Evolutionary conservation across 2,113 vertebrate species (phyloP).

Genomic region (Melanerpes formicivorus): DNA sequence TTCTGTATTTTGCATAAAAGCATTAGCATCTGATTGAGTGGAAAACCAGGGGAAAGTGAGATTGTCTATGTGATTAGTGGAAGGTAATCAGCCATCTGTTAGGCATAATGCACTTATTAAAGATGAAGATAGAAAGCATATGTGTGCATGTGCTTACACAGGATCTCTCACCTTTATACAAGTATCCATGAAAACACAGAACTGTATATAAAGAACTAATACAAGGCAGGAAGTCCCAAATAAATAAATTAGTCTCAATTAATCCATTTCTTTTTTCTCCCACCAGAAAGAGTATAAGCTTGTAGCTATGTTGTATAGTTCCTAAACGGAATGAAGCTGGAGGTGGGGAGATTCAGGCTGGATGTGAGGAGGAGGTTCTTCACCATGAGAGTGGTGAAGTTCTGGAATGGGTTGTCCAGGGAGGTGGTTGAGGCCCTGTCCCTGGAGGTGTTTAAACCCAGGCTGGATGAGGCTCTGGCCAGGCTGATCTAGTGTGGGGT

Average conservation of each 20-base stretch:
- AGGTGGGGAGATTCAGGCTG: too few relatives aligned
- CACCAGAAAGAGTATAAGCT: background rate
- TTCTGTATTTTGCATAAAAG: background rate
- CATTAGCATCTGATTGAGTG: constrained; percentile 6
- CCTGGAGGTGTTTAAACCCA: too few relatives aligned
- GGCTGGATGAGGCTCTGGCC: too few relatives aligned
- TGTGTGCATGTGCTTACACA: background rate
- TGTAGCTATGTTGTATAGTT: background rate
- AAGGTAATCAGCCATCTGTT: constrained; percentile 59
- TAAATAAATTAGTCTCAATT: background rate
- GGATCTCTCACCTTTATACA: constrained; percentile 5
- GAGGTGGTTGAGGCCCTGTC: too few relatives aligned
- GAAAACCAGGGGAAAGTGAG: constrained; percentile 7
- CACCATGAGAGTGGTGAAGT: too few relatives aligned
- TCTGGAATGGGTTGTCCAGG: too few relatives aligned
- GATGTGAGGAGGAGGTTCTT: too few relatives aligned
- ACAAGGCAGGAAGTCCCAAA: background rate
- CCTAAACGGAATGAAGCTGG: background rate
- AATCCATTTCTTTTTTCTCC: background rate
- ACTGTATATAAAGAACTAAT: background rate
- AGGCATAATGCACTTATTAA: background rate
- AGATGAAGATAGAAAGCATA: constrained; percentile 19
- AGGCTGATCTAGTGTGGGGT: too few relatives aligned
- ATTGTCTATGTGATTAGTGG: constrained; percentile 33
- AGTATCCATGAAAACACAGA: background rate